Evolutionary conservation across 2,113 vertebrate genomes (phyloP).

Genomic region (Myrmophylax atrothorax): DNA sequence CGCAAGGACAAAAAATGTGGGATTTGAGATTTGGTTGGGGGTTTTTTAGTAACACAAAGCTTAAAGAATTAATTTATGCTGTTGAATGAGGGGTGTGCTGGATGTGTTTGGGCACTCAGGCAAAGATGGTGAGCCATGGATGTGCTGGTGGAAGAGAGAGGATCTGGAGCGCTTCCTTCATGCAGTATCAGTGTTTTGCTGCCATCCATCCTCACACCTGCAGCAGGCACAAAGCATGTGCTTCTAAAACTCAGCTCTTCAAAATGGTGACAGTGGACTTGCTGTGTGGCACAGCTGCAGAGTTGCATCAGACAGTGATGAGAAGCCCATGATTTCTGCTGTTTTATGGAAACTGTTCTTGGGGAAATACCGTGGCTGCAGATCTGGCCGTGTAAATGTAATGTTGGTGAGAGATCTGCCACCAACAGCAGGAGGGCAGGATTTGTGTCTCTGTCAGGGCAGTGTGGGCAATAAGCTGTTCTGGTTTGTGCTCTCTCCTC

Average conservation of each 20-base stretch:
- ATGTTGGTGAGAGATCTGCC: background rate
- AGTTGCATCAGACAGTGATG: background rate
- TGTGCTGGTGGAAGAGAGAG: background rate
- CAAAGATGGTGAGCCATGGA: background rate
- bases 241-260: background rate
- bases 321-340: background rate
- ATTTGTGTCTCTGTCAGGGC: background rate
- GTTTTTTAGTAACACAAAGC: background rate
- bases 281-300: background rate
- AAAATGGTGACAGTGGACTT: background rate
- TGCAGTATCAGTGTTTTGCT: fast-evolving
- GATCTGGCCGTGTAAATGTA: background rate
- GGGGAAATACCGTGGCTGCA: fast-evolving
- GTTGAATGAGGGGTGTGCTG: background rate
- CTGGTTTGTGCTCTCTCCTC: background rate
- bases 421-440: background rate
- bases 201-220: background rate
- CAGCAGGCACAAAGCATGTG: background rate
- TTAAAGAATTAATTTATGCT: background rate
- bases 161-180: background rate
- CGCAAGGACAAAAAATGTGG: background rate
- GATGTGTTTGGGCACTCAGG: background rate
- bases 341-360: background rate
- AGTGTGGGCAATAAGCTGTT: background rate
- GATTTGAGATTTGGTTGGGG: background rate